Percentiles rank a stretch among this genome's conserved stretches.
Evolutionary conservation across 2,888 invertebrate genomes (phyloP).

Genomic region (Phortica magna): DNA sequence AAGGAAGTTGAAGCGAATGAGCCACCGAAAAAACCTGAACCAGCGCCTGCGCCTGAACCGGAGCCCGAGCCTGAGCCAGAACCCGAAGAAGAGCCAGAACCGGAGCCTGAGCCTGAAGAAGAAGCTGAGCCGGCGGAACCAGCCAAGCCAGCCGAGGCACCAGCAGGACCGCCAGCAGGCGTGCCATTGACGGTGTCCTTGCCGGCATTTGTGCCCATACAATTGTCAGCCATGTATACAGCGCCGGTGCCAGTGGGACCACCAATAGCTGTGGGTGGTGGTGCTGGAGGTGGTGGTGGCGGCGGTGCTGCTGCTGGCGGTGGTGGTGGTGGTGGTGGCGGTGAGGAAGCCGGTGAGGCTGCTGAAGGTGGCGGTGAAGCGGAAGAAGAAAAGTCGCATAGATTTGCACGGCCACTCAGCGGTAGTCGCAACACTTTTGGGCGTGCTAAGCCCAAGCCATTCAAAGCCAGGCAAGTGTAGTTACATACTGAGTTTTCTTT

Average conservation of each 20-base stretch:
- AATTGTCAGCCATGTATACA: conserved; percentile 77
- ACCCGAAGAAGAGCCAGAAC: conserved; percentile 67
- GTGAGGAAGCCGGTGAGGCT: conserved; percentile 12
- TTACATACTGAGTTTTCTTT: not conserved
- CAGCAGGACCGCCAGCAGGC: conserved; percentile 65
- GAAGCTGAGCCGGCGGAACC: conserved; percentile 48
- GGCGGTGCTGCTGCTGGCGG: conserved; percentile 33
- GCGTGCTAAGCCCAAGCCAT: conserved; percentile 12
- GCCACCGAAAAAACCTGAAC: conserved; percentile 67
- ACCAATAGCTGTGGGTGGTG: conserved; percentile 42
- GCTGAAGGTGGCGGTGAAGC: not conserved
- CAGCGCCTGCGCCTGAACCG: conserved; percentile 68
- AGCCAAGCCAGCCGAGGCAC: conserved; percentile 44
- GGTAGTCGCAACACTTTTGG: not conserved
- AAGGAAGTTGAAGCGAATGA: conserved; percentile 60
- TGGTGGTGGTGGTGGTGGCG: conserved; percentile 36
- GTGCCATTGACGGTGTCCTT: conserved; percentile 74
- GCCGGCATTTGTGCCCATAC: conserved; percentile 76
- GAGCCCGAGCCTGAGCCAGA: conserved; percentile 78
- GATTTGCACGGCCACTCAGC: not conserved
- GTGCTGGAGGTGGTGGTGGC: conserved; percentile 39
- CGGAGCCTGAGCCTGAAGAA: conserved; percentile 74
- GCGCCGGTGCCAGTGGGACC: conserved; percentile 76
- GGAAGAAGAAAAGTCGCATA: conserved; percentile 4
- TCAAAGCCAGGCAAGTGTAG: not conserved